Evolutionary conservation across 2,888 invertebrate species (phyloP).

Genomic region (Danaus chrysippus): DNA sequence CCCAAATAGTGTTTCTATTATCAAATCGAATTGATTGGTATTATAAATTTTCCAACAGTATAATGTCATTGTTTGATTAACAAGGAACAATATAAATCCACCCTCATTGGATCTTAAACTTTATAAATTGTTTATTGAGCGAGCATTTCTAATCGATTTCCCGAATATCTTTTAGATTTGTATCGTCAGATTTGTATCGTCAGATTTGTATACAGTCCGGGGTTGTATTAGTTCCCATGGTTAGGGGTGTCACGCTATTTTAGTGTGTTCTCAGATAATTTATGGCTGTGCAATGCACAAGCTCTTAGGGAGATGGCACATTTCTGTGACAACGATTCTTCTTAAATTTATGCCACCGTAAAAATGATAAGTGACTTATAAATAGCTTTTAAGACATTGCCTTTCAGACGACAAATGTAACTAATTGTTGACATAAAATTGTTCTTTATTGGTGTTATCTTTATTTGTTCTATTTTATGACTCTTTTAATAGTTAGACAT

Average conservation of each 20-base stretch:
- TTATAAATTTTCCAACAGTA: too few species aligned
- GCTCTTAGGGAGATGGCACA: constrained; percentile 67
- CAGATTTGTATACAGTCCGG: constrained; percentile 70
- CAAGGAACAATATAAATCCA: not conserved
- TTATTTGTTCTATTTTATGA: constrained; percentile 24
- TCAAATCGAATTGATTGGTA: too few species aligned
- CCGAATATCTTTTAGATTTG: constrained; percentile 73
- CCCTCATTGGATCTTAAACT: constrained; percentile 41
- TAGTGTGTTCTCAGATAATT: constrained; percentile 73
- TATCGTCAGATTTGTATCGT: constrained; percentile 68
- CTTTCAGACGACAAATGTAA: constrained; percentile 25
- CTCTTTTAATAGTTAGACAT: constrained; percentile 24
- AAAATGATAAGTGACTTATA: constrained; percentile 47
- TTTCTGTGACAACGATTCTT: constrained; percentile 60
- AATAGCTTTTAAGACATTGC: constrained; percentile 29
- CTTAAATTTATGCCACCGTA: constrained; percentile 58
- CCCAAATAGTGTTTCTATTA: too few species aligned
- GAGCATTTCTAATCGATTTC: constrained; percentile 65
- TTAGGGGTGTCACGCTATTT: constrained; percentile 77
- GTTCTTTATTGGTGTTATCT: constrained; percentile 27
- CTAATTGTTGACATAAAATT: constrained; percentile 31
- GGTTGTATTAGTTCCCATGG: constrained; percentile 66
- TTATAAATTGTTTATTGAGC: constrained; percentile 71
- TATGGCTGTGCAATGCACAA: constrained; percentile 67
- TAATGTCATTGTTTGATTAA: not conserved